Base-by-base conservation (phyloP, 2,797 vertebrate species). In the Pipistrellus pygmaeus region DNA sequence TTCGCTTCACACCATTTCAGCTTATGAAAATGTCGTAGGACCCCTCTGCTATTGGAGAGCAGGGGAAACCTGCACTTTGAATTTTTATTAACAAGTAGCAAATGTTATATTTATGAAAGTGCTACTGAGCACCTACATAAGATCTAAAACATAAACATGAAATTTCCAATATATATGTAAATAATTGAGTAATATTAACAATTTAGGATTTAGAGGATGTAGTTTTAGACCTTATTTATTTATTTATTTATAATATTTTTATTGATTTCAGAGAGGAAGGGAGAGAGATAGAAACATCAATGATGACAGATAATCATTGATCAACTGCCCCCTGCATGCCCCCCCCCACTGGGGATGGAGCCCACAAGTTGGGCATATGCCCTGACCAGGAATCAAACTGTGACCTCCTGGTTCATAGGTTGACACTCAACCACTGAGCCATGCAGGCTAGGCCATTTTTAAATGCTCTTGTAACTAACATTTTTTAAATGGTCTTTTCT, bases 401-500 rank as follows among this genome's bases (percentile, higher is more conserved):
- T 60, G 57, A 60, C 25, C 25, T 60, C 57, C 25, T 60, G 57
- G 57, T 60, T 60, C 57, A 60, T 27, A 60, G 57, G 57, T 25
- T 27, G 57, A 60, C 57, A 60, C 57, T 60, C 57, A 60, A 13
- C 25, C 25, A 60, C 25, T 2, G 57, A 60, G 57, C 25, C 57
- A 60, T 60, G 57, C 12, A 2, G 57, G 25, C 11, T 60, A 60
- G 57, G 57, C 57, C 57, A 60, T 60, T 60, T 60, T 27, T 60
- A 27, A 38, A 85, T 60, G 44, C 15, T 78, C 77, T 94, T 38
- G 4, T 53, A 48, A n/a, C 2, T 84, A 62, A 41, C 82, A 72
- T 64, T 95, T 87, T 92, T 32, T 62, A 73, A 89, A 53, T 75
- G 35, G 15, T 76, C 3, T 90, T 89, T 91, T 90, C 51, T 27